Evolutionary conservation across 2,797 vertebrate species (phyloP), one percentile per base, ranked within the genome.

Genomic region (Fringilla coelebs): DNA sequence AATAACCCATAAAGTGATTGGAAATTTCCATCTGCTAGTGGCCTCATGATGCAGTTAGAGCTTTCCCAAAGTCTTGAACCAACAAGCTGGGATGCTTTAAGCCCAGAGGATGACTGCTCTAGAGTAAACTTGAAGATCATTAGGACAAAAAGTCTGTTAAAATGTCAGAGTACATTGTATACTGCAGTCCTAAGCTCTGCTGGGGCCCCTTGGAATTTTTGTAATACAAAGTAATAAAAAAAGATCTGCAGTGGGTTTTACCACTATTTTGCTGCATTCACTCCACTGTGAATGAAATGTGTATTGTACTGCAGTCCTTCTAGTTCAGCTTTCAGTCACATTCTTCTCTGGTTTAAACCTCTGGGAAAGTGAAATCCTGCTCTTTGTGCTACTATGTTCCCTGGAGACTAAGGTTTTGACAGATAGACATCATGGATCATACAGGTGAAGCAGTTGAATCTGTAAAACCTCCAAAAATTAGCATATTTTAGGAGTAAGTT

Each of bases 91-190:
- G 22, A 61, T 83, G 54, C 28, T 71, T 88, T 71, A 75, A 90
- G 22, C 70, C 88, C 25, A 8, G 63, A 82, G 90, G 76, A 91
- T 84, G 85, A 58, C 36, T 93, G 12, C 40, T 34, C 63, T 81
- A 76, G 63, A 51, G 85, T 77, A 87, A 94, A 85, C 25, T 9
- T 61, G 66, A 75, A 90, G 58, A 91, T 88, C 51, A 49, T 83
- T 89, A 81, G 45, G 67, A 92, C 49, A 85, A 76, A 89, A 93
- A 88, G 32, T 85, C 85, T 92, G 63, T 90, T 93, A 73, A 88
- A 95, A 78, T 94, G 73, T 84, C 70, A 78, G 76, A 91, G 63
- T 89, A 52, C 67, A 38, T 48, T 88, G 85, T 81, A 58, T 83
- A 65, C 80, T 88, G 83, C 93, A 88, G 83, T 57, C 73, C 45